phyloP scores from a whole-genome alignment of 2,888 invertebrate genomes.

The Teleogryllus oceanicus region DNA sequence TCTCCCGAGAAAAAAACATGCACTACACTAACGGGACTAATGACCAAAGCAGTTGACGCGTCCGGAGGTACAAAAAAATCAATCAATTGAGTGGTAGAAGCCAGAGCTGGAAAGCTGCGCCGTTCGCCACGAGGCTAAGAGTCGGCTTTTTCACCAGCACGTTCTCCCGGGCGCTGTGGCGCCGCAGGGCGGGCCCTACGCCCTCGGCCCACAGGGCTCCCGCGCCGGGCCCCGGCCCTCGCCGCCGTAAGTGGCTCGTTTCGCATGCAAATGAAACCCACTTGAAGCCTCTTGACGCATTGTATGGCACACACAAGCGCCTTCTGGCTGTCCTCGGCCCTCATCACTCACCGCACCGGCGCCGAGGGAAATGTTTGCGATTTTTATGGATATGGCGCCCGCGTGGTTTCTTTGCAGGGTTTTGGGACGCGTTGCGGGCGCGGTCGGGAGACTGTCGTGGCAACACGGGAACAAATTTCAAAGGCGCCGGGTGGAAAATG shows the following conservation, averaged over 20 bases:
- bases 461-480: too few relatives aligned
- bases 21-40: too few relatives aligned
- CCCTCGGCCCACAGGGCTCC: background rate
- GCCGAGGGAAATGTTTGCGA: background rate
- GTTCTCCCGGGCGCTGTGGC: too few relatives aligned
- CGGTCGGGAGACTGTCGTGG: background rate
- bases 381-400: background rate
- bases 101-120: too few relatives aligned
- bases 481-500: too few relatives aligned
- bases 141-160: too few relatives aligned
- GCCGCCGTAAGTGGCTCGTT: background rate
- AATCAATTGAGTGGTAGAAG: too few relatives aligned
- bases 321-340: background rate
- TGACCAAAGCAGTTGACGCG: too few relatives aligned
- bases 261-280: background rate
- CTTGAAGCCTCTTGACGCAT: background rate
- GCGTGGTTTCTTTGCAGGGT: background rate
- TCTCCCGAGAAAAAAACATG: too few relatives aligned
- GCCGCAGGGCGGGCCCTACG: background rate
- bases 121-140: too few relatives aligned
- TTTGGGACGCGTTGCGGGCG: background rate
- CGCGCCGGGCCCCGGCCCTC: background rate
- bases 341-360: background rate
- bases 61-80: too few relatives aligned
- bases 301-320: background rate